Base-by-base conservation (phyloP, 2,888 invertebrate genomes). In the Clanis bilineata region DNA sequence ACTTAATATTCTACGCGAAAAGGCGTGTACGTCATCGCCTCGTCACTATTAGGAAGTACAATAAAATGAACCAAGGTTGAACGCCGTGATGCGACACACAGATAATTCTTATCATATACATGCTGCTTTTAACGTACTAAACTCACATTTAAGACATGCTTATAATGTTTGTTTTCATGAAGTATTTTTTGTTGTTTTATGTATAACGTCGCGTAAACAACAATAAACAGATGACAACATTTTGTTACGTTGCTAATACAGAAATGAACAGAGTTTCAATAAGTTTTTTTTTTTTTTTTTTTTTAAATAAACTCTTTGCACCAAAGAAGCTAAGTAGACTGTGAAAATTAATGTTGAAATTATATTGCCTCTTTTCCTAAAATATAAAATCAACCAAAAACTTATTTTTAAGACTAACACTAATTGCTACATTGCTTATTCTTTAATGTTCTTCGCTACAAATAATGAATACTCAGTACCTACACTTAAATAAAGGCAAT, bases 81-180 rank as follows among this genome's bases (percentile, higher is more conserved):
- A 68, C 61, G 66, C 63, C 62, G 68, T 72, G 77, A 75, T 75
- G 73, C 73, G 69, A 70, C 69, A 62, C 63, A 67, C 47, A 79
- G 81, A 85, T 83, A 82, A 79, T 76, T 74, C 76, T 80, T 84
- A 82, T 82, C 82, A 75, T 72, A 67, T 60, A 71, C 62, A 69
- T 64, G 64, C 68, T 72, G 67, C 60, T 64, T 59, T 59, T 43
- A 55, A 55, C 36, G 22, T 55, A 36, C 23, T 4, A 59, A 44
- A 44, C 32, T 32, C 41, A 54, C 22, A 41, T 51, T 39, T 59
- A 43, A 18, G 6, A n/a, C 45, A 32, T 32, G 36, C 12, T n/a
- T 18, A 15, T 10, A 18, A 15, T 28, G 15, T 47, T 7, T 15
- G n/a, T 28, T 28, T 15, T 47, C 2, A n/a, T n/a, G n/a, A n/a